Evolutionary conservation across 1,140 invertebrate species (phyloP).

Genomic region (Hyphantria cunea): DNA sequence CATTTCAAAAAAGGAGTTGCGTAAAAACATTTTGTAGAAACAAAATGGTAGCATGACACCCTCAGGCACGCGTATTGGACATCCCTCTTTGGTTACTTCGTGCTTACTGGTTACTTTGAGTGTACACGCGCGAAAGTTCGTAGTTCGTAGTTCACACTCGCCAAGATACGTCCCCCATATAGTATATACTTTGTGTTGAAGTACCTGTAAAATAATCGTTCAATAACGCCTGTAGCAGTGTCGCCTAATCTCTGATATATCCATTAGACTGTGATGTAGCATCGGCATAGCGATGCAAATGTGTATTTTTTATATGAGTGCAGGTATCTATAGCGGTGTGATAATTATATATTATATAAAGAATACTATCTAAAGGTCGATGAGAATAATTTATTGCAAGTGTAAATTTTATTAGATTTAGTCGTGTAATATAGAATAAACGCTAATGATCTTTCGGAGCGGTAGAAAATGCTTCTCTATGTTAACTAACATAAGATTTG

Average conservation of each 20-base stretch:
- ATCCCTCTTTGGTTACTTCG: no score
- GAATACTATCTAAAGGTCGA: slow-evolving; percentile 20
- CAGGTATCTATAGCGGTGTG: slow-evolving; percentile 20
- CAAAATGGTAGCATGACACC: no score
- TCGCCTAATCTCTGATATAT: slow-evolving; percentile 5
- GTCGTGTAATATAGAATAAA: slow-evolving; percentile 16
- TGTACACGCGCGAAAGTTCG: no score
- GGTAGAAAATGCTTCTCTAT: not conserved
- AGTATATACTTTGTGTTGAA: no score
- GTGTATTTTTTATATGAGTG: slow-evolving; percentile 36
- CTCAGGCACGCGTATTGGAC: no score
- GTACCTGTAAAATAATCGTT: no score
- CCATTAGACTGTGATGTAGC: slow-evolving; percentile 36
- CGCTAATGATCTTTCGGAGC: slow-evolving; percentile 3
- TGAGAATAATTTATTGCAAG: slow-evolving; percentile 30
- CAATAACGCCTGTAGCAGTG: no score
- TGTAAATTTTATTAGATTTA: slow-evolving; percentile 25
- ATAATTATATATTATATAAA: slow-evolving; percentile 13
- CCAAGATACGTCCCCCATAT: no score
- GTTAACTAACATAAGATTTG: slow-evolving; percentile 3
- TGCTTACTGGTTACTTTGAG: no score
- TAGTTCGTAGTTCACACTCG: no score
- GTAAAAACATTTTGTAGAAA: no score
- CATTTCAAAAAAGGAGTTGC: no score
- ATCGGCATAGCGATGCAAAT: slow-evolving; percentile 34